Evolutionary conservation across 1,140 invertebrate species (phyloP).

Genomic region (Lutraria rhynchaena): DNA sequence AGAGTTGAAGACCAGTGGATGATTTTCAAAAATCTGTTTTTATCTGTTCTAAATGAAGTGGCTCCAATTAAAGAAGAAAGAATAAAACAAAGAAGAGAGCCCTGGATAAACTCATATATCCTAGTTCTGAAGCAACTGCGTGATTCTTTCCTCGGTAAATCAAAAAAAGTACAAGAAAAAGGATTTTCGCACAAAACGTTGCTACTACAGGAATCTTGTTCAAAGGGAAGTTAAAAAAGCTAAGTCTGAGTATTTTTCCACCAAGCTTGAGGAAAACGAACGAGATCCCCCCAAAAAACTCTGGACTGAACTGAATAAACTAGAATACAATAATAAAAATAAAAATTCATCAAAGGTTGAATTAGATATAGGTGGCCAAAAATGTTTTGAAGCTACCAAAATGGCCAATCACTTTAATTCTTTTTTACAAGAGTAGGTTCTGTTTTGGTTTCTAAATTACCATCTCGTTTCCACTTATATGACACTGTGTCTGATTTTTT

Average conservation of each 20-base stretch:
- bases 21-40: conserved; percentile 1
- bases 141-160: not conserved
- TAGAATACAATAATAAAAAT: conserved; percentile 32
- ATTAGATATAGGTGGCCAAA: conserved; percentile 22
- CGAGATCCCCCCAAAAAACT: conserved; percentile 4
- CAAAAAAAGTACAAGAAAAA: not conserved
- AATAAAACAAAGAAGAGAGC: not conserved
- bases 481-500: not conserved
- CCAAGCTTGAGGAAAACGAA: not conserved
- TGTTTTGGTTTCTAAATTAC: conserved; percentile 5
- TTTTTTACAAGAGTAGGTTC: conserved; percentile 28
- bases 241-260: conserved; percentile 10
- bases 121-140: not conserved
- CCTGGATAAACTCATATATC: not conserved
- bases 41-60: not conserved
- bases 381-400: conserved; percentile 1
- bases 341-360: conserved; percentile 5
- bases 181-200: not conserved
- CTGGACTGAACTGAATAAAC: not conserved
- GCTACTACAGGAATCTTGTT: not conserved
- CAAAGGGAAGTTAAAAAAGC: not conserved
- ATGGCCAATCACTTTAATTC: conserved; percentile 5
- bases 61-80: not conserved
- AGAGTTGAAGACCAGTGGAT: conserved; percentile 8
- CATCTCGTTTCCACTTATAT: not conserved